A percentile compares a stretch with the other conserved stretches of the same genome.
phyloP scores from a whole-genome alignment of 2,797 vertebrate species.

The Pterois miles region DNA sequence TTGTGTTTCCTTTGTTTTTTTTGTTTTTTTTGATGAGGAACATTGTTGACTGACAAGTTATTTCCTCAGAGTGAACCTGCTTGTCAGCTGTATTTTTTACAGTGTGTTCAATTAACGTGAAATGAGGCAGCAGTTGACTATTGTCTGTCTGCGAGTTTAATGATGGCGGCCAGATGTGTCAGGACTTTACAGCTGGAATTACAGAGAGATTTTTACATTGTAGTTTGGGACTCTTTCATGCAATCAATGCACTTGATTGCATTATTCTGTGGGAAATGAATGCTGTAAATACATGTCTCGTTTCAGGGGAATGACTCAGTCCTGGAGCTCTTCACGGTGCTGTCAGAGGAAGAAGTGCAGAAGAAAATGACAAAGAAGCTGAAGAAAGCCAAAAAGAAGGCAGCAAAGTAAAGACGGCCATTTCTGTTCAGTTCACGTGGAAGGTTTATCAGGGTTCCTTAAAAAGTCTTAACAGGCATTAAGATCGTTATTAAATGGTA shows the following conservation, averaged over 20 bases:
- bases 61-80: not conserved
- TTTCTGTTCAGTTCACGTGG: not conserved
- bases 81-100: not conserved
- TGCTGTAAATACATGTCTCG: rapidly evolving
- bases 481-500: no score
- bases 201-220: not conserved
- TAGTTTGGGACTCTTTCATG: not conserved
- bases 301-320: conserved; percentile 88
- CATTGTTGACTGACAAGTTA: not conserved
- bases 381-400: conserved; percentile 93
- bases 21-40: not conserved
- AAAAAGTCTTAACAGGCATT: no score
- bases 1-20: not conserved
- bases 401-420: conserved; percentile 78
- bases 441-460: not conserved
- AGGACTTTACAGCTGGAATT: not conserved
- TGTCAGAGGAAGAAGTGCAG: conserved; percentile 87
- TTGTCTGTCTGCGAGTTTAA: not conserved
- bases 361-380: conserved; percentile 90
- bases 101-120: not conserved
- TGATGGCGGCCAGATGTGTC: not conserved
- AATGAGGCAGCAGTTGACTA: not conserved
- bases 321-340: conserved; percentile 91
- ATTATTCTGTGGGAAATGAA: not conserved
- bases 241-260: no score